These are phyloP conservation scores for Hycleus cichorii DNA, from an alignment of 1,140 invertebrate species.

Conservation along the genomic window DNA sequence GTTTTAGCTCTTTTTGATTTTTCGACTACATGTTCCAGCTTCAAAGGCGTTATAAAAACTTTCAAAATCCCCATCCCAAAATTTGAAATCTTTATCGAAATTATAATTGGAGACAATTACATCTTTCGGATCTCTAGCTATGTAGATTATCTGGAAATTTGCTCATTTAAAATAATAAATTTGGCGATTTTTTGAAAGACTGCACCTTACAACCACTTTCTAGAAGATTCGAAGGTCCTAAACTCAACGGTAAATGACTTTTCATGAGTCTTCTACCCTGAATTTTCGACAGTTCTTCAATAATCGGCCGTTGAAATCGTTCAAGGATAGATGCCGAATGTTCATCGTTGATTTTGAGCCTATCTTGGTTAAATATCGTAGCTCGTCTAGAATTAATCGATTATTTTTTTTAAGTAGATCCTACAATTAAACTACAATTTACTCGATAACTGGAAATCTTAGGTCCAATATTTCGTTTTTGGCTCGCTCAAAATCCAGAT, in stretches of 20 bases:
- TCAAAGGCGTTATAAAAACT: conserved; percentile 1
- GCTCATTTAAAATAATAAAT: not conserved
- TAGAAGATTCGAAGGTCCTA: conserved; percentile 57
- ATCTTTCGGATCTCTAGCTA: conserved; percentile 87
- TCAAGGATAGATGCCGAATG: not conserved
- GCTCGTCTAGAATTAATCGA: too few relatives aligned
- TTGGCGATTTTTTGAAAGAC: not conserved
- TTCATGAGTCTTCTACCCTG: conserved; percentile 64
- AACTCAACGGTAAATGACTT: conserved; percentile 57
- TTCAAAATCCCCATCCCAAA: conserved; percentile 17
- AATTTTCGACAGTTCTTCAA: conserved; percentile 44
- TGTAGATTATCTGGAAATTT: conserved; percentile 70
- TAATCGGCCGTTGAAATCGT: too few relatives aligned
- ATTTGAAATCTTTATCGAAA: conserved; percentile 58
- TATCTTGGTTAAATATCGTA: not conserved
- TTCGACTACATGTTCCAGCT: not conserved
- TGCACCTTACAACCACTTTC: conserved; percentile 51
- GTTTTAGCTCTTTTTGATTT: not conserved
- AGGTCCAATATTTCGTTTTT: conserved; percentile 52
- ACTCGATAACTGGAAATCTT: conserved; percentile 26
- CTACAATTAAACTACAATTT: conserved; percentile 3
- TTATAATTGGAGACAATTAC: conserved; percentile 85
- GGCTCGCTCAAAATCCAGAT: conserved; percentile 66
- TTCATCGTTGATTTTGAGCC: conserved; percentile 1
- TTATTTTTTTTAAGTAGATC: not conserved